These are phyloP conservation scores for Albula glossodonta DNA, from an alignment of 2,113 vertebrate genomes.

Conservation along the genomic window DNA sequence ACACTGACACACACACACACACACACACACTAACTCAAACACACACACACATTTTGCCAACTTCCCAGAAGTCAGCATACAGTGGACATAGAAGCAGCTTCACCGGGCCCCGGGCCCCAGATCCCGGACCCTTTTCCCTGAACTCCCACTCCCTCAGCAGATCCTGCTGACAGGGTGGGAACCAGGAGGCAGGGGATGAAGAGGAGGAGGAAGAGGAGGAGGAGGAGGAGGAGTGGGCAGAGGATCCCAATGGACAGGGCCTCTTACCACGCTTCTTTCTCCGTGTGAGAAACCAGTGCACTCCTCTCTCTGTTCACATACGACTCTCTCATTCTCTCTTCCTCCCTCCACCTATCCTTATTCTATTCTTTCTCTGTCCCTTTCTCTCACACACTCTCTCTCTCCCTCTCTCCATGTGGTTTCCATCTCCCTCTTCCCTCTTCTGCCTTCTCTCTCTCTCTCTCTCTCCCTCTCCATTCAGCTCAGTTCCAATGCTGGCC, in stretches of 20 bases:
- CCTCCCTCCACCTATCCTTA: neutral
- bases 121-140: neutral
- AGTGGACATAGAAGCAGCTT: too few species aligned
- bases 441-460: neutral
- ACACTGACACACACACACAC: too few species aligned
- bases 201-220: neutral
- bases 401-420: neutral
- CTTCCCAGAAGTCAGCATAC: neutral
- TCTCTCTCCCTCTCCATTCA: neutral
- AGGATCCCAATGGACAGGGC: slow-evolving; percentile 5
- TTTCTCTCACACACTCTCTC: neutral
- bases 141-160: slow-evolving; percentile 26
- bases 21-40: slow-evolving; percentile 21
- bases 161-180: slow-evolving; percentile 11
- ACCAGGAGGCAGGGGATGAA: slow-evolving; percentile 21
- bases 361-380: neutral
- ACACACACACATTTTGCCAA: neutral
- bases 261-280: neutral
- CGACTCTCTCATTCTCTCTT: neutral
- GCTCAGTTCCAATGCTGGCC: too few species aligned
- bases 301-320: slow-evolving; percentile 16
- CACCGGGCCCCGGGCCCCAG: neutral
- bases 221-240: too few species aligned
- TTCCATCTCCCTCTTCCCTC: neutral
- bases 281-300: slow-evolving; percentile 21